A percentile compares a stretch with the other conserved stretches of the same genome.
These are phyloP conservation scores for Xiphophorus maculatus DNA, from an alignment of 2,113 vertebrate species.

Conservation along the genomic window DNA sequence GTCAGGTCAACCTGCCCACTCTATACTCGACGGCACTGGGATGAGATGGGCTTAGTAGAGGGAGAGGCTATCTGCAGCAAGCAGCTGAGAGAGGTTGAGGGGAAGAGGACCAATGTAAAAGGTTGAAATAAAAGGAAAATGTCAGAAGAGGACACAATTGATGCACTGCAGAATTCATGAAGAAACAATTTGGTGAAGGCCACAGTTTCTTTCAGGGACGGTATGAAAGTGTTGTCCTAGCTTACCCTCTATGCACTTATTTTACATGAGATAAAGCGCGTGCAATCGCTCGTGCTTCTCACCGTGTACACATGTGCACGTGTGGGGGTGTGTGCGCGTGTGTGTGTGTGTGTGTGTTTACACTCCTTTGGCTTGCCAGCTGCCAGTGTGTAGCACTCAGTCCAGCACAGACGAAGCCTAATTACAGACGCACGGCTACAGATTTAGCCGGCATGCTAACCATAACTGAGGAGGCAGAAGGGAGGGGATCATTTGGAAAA, in stretches of 20 bases:
- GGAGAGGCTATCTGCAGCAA: conserved; percentile 38
- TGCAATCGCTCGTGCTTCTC: conserved; percentile 35
- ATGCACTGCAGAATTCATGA: conserved; percentile 8
- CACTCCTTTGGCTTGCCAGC: conserved; percentile 72
- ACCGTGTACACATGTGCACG: conserved; percentile 14
- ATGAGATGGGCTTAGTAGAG: conserved; percentile 63
- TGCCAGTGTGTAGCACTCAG: conserved; percentile 81
- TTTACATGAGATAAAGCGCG: conserved; percentile 54
- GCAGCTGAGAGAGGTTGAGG: conserved; percentile 11
- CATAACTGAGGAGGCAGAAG: conserved; percentile 84
- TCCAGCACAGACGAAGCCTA: conserved; percentile 77
- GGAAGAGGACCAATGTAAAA: conserved; percentile 2
- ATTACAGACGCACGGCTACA: conserved; percentile 85
- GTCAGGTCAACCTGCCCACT: conserved; percentile 74
- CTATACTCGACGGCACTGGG: conserved; percentile 59
- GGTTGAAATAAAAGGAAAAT: conserved; percentile 11
- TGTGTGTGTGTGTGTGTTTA: conserved; percentile 53
- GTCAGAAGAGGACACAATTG: conserved; percentile 7
- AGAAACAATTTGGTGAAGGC: background rate
- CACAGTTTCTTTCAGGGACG: conserved; percentile 12
- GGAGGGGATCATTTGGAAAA: conserved; percentile 81
- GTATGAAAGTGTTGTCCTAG: conserved; percentile 46
- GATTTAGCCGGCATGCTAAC: conserved; percentile 87
- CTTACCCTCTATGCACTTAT: conserved; percentile 48
- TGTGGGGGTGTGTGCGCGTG: background rate